Evolutionary conservation across 2,113 vertebrate genomes (phyloP).

Genomic region (Rousettus leschenaultii): DNA sequence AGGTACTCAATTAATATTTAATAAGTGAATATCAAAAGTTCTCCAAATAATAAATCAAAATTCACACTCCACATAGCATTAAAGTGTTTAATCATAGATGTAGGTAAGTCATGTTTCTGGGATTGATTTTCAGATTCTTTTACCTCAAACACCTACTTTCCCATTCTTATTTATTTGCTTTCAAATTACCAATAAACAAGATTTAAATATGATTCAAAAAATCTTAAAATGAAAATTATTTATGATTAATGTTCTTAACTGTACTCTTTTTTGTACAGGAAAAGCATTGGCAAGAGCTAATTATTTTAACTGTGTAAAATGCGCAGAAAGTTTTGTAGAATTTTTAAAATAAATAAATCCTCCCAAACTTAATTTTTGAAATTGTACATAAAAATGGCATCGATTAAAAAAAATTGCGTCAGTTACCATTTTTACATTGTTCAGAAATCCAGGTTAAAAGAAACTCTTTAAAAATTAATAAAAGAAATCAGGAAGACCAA

Average conservation of each 20-base stretch:
- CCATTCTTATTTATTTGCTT: neutral
- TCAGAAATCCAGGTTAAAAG: neutral
- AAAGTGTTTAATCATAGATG: neutral
- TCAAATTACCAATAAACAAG: neutral
- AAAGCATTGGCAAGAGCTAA: neutral
- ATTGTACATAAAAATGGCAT: neutral
- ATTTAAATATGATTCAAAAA: neutral
- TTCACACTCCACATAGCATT: neutral
- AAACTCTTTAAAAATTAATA: conserved; percentile 6
- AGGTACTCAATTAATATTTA: neutral
- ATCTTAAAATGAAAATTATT: conserved; percentile 19
- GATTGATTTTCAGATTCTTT: neutral
- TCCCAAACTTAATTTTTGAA: neutral
- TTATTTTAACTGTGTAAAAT: conserved; percentile 9
- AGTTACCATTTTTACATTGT: neutral
- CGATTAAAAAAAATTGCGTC: neutral
- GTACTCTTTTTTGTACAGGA: neutral
- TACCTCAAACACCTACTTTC: neutral
- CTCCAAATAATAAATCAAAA: conserved; percentile 1
- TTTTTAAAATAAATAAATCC: neutral
- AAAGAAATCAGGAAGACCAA: neutral
- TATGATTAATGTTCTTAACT: neutral
- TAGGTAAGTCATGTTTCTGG: neutral
- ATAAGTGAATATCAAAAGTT: neutral
- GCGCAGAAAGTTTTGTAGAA: neutral